These are phyloP conservation scores for Echinarachnius parma DNA, from an alignment of 53 echinoderm and acorn worm genomes.

Conservation along the genomic window DNA sequence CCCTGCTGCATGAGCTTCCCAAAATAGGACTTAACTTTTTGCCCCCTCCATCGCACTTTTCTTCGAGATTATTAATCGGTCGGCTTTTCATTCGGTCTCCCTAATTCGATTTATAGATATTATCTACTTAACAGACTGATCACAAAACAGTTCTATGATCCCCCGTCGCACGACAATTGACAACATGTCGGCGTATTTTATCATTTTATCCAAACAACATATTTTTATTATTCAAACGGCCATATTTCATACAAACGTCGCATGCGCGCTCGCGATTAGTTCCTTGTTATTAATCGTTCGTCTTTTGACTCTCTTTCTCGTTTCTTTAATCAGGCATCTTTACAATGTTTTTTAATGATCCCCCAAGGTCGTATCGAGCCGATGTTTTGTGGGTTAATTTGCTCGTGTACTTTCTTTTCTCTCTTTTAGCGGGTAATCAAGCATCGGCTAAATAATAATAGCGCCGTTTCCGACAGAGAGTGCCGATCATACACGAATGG, in stretches of 20 bases:
- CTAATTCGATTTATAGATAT: conserved; percentile 37
- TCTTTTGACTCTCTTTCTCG: not conserved
- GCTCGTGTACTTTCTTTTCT: conserved; percentile 43
- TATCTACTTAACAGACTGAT: conserved; percentile 24
- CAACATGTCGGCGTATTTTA: too few relatives aligned
- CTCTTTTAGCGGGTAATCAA: too few relatives aligned
- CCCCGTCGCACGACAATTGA: too few relatives aligned
- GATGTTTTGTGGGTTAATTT: conserved; percentile 37
- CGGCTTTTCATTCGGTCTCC: conserved; percentile 4
- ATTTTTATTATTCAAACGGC: too few relatives aligned
- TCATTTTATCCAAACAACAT: too few relatives aligned
- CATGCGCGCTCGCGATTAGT: too few relatives aligned
- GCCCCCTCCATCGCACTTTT: conserved; percentile 30
- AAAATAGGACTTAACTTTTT: too few relatives aligned
- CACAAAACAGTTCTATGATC: too few relatives aligned
- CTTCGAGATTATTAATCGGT: conserved; percentile 24
- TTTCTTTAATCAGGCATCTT: not conserved
- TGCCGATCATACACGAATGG: too few relatives aligned
- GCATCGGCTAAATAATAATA: too few relatives aligned
- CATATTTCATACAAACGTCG: too few relatives aligned
- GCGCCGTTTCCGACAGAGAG: conserved; percentile 32
- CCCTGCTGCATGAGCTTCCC: too few relatives aligned
- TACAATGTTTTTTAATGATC: conserved; percentile 35
- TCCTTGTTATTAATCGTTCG: not conserved
- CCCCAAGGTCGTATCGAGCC: conserved; percentile 33